phyloP scores from a whole-genome alignment of 2,113 vertebrate genomes.

The Xyrauchen texanus region DNA sequence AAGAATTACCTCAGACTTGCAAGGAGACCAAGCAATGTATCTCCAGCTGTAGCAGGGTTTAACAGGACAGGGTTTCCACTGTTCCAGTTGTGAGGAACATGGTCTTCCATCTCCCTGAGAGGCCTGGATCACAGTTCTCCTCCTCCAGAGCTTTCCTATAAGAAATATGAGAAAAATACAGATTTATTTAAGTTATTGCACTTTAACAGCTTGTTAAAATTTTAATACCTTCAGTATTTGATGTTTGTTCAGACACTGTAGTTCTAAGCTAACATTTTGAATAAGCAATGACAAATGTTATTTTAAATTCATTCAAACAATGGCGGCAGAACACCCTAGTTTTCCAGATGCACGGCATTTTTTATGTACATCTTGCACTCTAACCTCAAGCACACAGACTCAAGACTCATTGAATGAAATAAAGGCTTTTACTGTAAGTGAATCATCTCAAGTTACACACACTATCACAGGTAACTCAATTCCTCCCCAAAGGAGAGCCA shows the following conservation, averaged over 20 bases:
- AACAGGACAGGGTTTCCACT: constrained; percentile 93
- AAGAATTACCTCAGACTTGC: constrained; percentile 84
- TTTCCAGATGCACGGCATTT: neutral
- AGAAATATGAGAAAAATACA: neutral
- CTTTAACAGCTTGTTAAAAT: too few species aligned
- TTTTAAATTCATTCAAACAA: too few species aligned
- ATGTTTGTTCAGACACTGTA: neutral
- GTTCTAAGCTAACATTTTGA: neutral
- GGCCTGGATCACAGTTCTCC: constrained; percentile 83
- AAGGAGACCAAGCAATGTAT: constrained; percentile 87
- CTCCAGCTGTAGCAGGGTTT: constrained; percentile 93
- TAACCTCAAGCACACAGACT: constrained; percentile 15
- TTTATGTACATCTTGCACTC: neutral
- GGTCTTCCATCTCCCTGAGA: constrained; percentile 94
- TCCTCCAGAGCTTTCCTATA: constrained; percentile 88
- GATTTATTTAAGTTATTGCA: too few species aligned
- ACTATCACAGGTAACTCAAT: constrained; percentile 31
- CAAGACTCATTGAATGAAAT: neutral
- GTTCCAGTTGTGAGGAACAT: constrained; percentile 87
- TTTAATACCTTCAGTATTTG: neutral
- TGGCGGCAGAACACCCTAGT: too few species aligned
- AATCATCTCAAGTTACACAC: constrained; percentile 39
- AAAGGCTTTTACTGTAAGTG: constrained; percentile 35
- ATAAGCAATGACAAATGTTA: too few species aligned
- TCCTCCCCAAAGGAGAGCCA: neutral